Evolutionary conservation across 2,113 vertebrate genomes (phyloP).

Genomic region (Corythornis cristatus): DNA sequence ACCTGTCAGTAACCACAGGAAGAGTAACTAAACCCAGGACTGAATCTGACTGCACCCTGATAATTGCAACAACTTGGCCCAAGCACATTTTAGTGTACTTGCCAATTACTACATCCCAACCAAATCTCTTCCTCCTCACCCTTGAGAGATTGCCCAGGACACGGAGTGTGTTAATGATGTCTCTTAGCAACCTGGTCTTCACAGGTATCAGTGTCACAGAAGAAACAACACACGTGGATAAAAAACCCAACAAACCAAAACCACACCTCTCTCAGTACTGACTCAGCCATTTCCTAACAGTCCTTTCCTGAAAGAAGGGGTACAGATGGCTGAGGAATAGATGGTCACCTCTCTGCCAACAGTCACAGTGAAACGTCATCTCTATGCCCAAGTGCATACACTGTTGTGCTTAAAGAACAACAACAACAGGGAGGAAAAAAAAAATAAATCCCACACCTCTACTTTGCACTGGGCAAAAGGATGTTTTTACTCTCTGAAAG

Average conservation of each 20-base stretch:
- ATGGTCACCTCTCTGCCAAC: background rate
- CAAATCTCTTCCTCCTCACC: background rate
- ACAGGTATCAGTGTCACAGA: background rate
- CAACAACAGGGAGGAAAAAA: background rate
- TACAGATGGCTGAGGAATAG: background rate
- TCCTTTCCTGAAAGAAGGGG: background rate
- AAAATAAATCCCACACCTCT: background rate
- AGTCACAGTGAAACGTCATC: background rate
- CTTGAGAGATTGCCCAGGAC: background rate
- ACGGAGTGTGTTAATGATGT: background rate
- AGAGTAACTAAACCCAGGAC: background rate
- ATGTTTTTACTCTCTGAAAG: background rate
- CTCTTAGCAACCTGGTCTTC: background rate
- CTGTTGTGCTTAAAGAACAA: background rate
- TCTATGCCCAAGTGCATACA: background rate
- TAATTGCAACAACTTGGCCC: background rate
- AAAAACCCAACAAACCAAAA: background rate
- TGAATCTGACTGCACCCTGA: background rate
- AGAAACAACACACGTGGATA: background rate
- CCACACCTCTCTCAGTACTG: fast-evolving
- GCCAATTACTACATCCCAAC: background rate
- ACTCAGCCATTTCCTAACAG: background rate
- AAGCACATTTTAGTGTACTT: background rate
- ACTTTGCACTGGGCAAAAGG: background rate
- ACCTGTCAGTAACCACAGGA: constrained; percentile 7